Evolutionary conservation across 2,113 vertebrate species (phyloP).

Genomic region (Sigmodon hispidus): DNA sequence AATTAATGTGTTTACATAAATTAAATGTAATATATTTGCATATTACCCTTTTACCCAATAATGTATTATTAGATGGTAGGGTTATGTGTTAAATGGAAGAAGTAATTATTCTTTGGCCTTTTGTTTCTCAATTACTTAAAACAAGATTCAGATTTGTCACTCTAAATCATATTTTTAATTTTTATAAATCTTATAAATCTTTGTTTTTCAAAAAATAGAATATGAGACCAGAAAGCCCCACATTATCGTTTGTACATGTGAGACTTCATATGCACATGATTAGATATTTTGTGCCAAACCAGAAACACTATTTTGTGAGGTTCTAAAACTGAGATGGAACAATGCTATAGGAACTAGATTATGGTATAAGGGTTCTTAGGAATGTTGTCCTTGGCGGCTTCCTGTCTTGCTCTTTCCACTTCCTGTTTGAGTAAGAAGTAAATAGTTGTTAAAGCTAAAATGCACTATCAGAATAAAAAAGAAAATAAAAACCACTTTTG

Average conservation of each 20-base stretch:
- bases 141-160: neutral
- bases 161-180: neutral
- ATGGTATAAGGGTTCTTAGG: too few species aligned
- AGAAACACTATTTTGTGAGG: neutral
- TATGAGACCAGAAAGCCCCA: neutral
- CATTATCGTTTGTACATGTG: neutral
- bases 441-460: neutral
- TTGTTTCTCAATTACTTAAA: slow-evolving; percentile 28
- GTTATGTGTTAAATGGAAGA: neutral
- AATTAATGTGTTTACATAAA: neutral
- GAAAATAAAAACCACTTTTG: too few species aligned
- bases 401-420: neutral
- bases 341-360: neutral
- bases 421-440: neutral
- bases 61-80: neutral
- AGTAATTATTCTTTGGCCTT: neutral
- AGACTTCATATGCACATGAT: neutral
- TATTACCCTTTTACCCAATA: neutral
- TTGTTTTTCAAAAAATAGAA: too few species aligned
- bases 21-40: neutral
- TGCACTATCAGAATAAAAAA: neutral
- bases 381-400: neutral
- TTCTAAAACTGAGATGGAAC: neutral
- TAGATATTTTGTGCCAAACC: neutral
- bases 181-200: neutral